phyloP scores from a whole-genome alignment of 1,140 invertebrate genomes.

The Halyomorpha halys region DNA sequence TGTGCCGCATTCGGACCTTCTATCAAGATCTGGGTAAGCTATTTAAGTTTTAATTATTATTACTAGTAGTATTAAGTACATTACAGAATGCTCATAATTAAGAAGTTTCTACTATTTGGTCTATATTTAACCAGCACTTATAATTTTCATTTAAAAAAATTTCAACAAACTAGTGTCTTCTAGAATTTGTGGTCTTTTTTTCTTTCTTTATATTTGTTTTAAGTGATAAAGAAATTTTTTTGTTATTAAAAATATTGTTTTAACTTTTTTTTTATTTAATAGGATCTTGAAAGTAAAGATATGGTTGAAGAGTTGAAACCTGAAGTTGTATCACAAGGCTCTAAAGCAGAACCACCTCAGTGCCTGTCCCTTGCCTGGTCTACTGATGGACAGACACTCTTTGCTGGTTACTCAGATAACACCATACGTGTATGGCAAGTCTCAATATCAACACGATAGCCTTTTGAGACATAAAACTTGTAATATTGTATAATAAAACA shows the following conservation, averaged over 20 bases:
- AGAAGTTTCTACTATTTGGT: too few relatives aligned
- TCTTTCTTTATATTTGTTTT: too few relatives aligned
- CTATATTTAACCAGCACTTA: too few relatives aligned
- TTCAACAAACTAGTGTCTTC: too few relatives aligned
- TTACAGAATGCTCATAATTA: too few relatives aligned
- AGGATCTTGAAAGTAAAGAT: constrained; percentile 98
- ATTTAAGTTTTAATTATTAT: too few relatives aligned
- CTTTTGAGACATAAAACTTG: neutral
- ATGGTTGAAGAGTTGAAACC: constrained; percentile 97
- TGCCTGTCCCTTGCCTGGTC: constrained; percentile 98
- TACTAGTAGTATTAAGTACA: too few relatives aligned
- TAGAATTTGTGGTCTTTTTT: too few relatives aligned
- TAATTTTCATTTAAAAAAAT: too few relatives aligned
- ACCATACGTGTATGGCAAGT: constrained; percentile 98
- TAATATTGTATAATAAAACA: too few relatives aligned
- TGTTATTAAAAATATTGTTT: too few relatives aligned
- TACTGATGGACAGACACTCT: constrained; percentile 95
- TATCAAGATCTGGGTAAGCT: constrained; percentile 91
- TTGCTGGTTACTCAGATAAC: constrained; percentile 98
- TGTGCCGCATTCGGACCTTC: constrained; percentile 98
- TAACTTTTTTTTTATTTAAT: constrained; percentile 27
- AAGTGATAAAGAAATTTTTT: too few relatives aligned
- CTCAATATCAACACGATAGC: constrained; percentile 59
- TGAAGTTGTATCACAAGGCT: constrained; percentile 67
- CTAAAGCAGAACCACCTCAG: constrained; percentile 82